These are phyloP conservation scores for Petrocephalus microphthalmus DNA, from an alignment of 2,113 vertebrate genomes.

Conservation along the genomic window DNA sequence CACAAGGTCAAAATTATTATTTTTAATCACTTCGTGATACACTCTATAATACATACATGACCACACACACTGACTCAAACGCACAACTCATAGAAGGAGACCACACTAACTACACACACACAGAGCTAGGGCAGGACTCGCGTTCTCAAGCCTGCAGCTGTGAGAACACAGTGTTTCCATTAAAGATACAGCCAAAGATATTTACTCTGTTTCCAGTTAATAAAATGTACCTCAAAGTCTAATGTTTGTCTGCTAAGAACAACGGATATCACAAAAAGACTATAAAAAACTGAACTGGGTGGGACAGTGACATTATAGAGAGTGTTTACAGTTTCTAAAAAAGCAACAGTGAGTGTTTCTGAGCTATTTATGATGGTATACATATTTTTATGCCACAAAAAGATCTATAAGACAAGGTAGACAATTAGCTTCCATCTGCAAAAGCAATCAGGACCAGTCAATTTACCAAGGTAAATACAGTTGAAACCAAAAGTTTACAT, in stretches of 20 bases:
- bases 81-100: neutral
- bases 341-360: neutral
- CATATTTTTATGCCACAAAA: neutral
- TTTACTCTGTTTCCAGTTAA: neutral
- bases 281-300: neutral
- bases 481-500: too few species aligned
- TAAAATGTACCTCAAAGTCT: neutral
- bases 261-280: neutral
- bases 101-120: neutral
- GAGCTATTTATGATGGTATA: neutral
- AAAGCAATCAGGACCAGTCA: neutral
- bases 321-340: neutral
- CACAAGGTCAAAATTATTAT: neutral
- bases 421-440: neutral
- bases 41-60: neutral
- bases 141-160: neutral
- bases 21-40: neutral
- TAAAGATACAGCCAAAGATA: neutral
- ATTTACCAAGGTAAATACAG: neutral
- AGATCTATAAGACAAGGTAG: neutral
- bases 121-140: neutral
- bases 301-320: neutral
- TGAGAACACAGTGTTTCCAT: neutral
- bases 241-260: neutral
- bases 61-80: neutral